Base-by-base conservation (phyloP, 2,888 invertebrate species). In the Perizoma affinitatum region DNA sequence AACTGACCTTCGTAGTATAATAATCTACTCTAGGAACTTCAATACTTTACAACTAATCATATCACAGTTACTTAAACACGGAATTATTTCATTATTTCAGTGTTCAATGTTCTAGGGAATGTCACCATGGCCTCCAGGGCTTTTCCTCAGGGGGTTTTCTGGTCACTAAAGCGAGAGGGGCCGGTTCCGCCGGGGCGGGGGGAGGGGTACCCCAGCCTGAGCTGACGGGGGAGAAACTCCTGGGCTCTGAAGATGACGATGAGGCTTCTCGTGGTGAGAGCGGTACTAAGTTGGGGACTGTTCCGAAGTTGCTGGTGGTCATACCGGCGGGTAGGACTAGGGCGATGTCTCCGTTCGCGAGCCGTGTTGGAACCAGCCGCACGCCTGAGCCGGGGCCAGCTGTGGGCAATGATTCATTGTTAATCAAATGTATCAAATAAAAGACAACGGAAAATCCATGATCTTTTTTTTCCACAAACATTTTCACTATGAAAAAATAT, bases 121-220 rank as follows among this genome's bases (percentile, higher is more conserved):
- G 87, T 93, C 92, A 96, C 97, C 96, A 97, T 4, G 96, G 96
- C 76, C 96, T 93, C 96, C 97, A 97, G 35, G 96, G 96, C 76
- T 95, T 95, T 47, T 96, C 96, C 76, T 96, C 96, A 75, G 89
- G 71, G 7, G 92, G 81, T 88, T 92, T 90, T 93, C 96, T 94
- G 73, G 96, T 96, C 11, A 96, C 96, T 69, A 96, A 88, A 5
- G 96, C 95, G 38, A 96, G 86, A 0, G 96, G 96, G 53, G 85
- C 90, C 0, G 87, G 81, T 6, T 90, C 91, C 47, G 91, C 90
- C 0, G 77, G 70, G 2, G 80, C 78, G 0, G 88, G 90, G 0
- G 90, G 90, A 0, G 91, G 91, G 0, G 84, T 85, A 7, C 85
- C 87, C 92, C 86, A 92, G 6, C 91, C 92, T 3, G 91, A 91